Base-by-base conservation (phyloP, 2,797 vertebrate genomes). In the Lepilemur septentrionalis region DNA sequence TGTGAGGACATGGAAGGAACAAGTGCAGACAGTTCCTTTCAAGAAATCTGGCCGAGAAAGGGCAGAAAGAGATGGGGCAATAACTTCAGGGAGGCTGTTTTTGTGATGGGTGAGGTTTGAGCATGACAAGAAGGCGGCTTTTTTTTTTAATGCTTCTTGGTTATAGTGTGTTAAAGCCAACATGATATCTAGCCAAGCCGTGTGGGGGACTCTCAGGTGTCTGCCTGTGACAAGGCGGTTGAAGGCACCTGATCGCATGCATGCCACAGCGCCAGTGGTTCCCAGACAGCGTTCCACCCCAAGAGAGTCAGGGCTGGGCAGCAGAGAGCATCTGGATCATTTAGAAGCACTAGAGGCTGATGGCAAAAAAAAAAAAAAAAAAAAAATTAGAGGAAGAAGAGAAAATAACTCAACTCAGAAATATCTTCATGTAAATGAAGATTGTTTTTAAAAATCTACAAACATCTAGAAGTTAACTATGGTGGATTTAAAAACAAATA, bases 11-110 rank as follows among this genome's bases (percentile, higher is more conserved):
- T 11, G 30, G 52, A 94, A 79, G 20, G 35, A 81, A 46, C 76
- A 85, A 81, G 91, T 76, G 65, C n/a, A 52, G 97, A 81, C 84
- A 92, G 35, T 87, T 86, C 89, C 86, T 93, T 79, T 76, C 17
- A 28, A 67, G 92, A 89, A 57, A 32, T 81, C 38, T 85, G 48
- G 41, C 72, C 18, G 32, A 79, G 91, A 91, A 89, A 69, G 73
- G n/a, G 67, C 57, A 52, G 78, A 79, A 28, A 80, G 35, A 73
- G 55, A 84, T 69, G 81, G n/a, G 30, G 50, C 72, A 82, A 61
- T 50, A 65, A 30, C 41, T 30, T 7, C 50, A 70, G 30, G 57
- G 57, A 69, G 38, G 15, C 30, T 48, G 48, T 48, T 93, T 94
- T 78, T 67, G 30, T 22, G 72, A 78, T 32, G 48, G 67, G n/a